Evolutionary conservation across 1,140 invertebrate genomes (phyloP).

Genomic region (Drosophila funebris): DNA sequence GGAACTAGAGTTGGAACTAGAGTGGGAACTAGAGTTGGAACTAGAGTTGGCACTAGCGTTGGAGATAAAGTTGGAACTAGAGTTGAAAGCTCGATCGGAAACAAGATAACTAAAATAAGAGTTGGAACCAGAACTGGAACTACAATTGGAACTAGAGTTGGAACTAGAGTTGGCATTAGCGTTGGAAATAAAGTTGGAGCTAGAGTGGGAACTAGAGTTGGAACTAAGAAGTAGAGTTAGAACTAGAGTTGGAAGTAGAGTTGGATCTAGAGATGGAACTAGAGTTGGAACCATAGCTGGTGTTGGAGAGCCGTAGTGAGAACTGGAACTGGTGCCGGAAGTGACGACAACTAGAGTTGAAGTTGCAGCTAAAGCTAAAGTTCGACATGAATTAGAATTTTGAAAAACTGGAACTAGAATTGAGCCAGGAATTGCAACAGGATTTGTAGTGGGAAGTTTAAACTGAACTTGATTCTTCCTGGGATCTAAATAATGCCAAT

Average conservation of each 20-base stretch:
- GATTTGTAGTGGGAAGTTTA: too few relatives aligned
- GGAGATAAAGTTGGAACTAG: neutral
- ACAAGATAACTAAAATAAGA: too few relatives aligned
- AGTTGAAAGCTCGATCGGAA: neutral
- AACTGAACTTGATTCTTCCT: too few relatives aligned
- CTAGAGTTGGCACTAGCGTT: neutral
- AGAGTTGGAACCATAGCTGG: neutral
- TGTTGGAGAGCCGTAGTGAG: too few relatives aligned
- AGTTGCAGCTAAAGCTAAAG: neutral
- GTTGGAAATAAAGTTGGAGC: neutral
- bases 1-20: neutral
- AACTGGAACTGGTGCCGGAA: neutral
- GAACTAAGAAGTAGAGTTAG: neutral
- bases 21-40: neutral
- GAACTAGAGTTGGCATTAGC: neutral
- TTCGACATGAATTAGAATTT: neutral
- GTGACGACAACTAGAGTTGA: neutral
- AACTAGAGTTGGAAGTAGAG: neutral
- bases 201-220: neutral
- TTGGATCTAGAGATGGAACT: neutral
- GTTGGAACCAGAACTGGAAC: too few relatives aligned
- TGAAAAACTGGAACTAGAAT: neutral
- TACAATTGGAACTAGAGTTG: neutral
- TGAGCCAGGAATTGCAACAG: too few relatives aligned
- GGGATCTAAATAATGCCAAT: slow-evolving; percentile 13